Evolutionary conservation across 2,888 invertebrate genomes (phyloP).

Genomic region (Steromphala cineraria): DNA sequence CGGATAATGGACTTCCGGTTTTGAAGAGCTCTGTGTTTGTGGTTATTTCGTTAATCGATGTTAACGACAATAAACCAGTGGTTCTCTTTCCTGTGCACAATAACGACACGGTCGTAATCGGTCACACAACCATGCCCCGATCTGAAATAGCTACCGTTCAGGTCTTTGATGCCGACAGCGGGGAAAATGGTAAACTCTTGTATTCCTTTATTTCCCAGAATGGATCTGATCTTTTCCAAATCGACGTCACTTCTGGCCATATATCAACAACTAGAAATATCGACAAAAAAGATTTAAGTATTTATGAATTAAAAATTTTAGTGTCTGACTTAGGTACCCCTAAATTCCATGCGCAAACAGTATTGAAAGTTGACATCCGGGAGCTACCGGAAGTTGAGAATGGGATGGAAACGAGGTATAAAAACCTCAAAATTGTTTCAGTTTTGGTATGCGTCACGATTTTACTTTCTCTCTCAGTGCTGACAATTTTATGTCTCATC

Average conservation of each 20-base stretch:
- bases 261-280: conserved; percentile 33
- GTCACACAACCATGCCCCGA: conserved; percentile 33
- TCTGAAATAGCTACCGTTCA: conserved; percentile 37
- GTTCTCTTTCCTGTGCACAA: conserved; percentile 38
- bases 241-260: conserved; percentile 36
- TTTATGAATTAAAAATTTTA: conserved; percentile 34
- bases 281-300: conserved; percentile 22
- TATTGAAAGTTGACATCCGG: conserved; percentile 30
- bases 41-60: conserved; percentile 30
- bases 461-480: conserved; percentile 34
- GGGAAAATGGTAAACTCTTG: conserved; percentile 34
- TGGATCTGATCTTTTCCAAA: conserved; percentile 35
- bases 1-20: conserved; percentile 32
- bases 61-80: conserved; percentile 40
- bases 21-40: conserved; percentile 35
- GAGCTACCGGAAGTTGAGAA: neutral
- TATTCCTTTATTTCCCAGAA: conserved; percentile 28
- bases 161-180: conserved; percentile 41
- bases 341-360: conserved; percentile 34
- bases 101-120: conserved; percentile 35
- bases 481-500: conserved; percentile 37
- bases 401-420: neutral
- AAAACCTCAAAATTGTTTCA: conserved; percentile 36
- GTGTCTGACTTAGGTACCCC: conserved; percentile 39
- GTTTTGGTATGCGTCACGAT: conserved; percentile 41